Conservation (phyloP, 1,140 invertebrate genomes). For the Ptiloglossa arizonensis region DNA sequence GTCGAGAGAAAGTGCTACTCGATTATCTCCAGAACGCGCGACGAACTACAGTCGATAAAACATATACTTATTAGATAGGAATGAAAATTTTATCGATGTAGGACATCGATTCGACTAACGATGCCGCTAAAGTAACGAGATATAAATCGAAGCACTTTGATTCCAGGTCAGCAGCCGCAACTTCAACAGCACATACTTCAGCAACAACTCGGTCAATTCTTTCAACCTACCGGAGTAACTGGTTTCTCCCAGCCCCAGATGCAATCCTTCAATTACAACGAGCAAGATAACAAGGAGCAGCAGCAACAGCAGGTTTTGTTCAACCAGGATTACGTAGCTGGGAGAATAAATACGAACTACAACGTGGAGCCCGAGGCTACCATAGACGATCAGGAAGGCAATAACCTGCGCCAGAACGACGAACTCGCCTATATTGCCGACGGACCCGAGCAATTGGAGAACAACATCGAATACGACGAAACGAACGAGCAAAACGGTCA, state of each 20-base stretch:
- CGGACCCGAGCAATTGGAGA: constrained; percentile 68
- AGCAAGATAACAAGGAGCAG: constrained; percentile 75
- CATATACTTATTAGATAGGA: not conserved
- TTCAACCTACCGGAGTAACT: constrained; percentile 64
- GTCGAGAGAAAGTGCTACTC: not conserved
- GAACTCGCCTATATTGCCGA: constrained; percentile 52
- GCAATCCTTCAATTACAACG: constrained; percentile 83
- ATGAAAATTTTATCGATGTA: constrained; percentile 4
- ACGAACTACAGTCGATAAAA: not conserved
- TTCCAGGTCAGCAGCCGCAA: constrained; percentile 75
- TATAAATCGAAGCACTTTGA: constrained; percentile 8
- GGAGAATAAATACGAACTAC: constrained; percentile 73
- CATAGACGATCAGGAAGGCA: constrained; percentile 36
- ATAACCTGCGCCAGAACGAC: constrained; percentile 43
- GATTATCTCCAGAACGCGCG: not conserved
- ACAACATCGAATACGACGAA: constrained; percentile 74
- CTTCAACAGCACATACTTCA: constrained; percentile 80
- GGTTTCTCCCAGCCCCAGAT: constrained; percentile 79
- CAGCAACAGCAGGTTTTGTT: constrained; percentile 66
- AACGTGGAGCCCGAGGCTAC: constrained; percentile 67
- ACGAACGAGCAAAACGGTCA: constrained; percentile 46
- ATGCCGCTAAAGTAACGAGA: not conserved
- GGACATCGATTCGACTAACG: not conserved
- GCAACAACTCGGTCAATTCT: constrained; percentile 74
- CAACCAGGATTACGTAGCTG: constrained; percentile 69